Conservation (phyloP, 1,140 invertebrate genomes). For the Zophobas morio region DNA sequence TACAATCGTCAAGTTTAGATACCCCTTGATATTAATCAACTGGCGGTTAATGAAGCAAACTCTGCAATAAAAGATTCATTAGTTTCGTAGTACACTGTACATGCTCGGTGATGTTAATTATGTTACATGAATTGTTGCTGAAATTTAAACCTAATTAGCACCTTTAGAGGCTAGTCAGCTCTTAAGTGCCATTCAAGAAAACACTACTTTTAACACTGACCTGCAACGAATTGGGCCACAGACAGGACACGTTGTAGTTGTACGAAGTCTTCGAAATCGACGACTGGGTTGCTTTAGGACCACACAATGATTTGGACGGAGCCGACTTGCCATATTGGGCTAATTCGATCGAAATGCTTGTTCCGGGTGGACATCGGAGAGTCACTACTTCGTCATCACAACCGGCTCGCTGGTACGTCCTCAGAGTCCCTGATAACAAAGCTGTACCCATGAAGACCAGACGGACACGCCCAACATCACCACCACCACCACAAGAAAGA, state of each 20-base stretch:
- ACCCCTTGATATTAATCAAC: conserved; percentile 23
- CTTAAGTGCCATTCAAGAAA: too few species aligned
- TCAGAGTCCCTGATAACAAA: conserved; percentile 87
- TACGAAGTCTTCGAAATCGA: conserved; percentile 57
- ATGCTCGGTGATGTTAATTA: conserved; percentile 3
- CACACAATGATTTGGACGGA: conserved; percentile 67
- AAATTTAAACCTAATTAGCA: conserved; percentile 14
- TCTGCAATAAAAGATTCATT: conserved; percentile 44
- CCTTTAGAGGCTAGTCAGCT: background rate
- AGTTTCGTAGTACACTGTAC: conserved; percentile 29
- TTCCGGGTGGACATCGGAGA: conserved; percentile 87
- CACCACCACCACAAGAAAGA: conserved; percentile 43
- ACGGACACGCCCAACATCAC: conserved; percentile 41
- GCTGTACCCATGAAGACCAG: conserved; percentile 72
- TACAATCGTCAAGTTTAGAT: background rate
- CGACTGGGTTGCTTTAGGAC: conserved; percentile 65
- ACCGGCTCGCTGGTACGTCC: conserved; percentile 88
- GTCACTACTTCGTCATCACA: conserved; percentile 90
- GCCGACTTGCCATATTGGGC: conserved; percentile 76
- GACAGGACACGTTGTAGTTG: conserved; percentile 69
- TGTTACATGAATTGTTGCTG: conserved; percentile 25
- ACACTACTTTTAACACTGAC: conserved; percentile 66
- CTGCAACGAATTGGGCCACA: conserved; percentile 72
- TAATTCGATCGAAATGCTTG: conserved; percentile 89
- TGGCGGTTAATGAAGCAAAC: conserved; percentile 33